Conservation (phyloP, 2,113 vertebrate genomes). For the Semicossyphus pulcher region DNA sequence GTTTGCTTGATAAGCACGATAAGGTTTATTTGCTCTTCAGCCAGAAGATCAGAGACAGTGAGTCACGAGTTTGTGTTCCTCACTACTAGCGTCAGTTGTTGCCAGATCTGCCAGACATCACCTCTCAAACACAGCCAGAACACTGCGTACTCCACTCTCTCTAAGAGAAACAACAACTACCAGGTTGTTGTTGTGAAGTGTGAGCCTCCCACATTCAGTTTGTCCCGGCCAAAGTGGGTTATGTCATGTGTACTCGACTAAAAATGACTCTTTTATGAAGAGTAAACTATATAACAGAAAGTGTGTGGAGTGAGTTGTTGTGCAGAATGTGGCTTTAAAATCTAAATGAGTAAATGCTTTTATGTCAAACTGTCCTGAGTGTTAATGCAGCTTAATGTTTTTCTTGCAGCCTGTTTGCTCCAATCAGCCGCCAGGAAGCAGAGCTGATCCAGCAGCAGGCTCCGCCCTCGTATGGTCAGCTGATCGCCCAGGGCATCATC, state of each 20-base stretch:
- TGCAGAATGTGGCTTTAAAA: too few relatives aligned
- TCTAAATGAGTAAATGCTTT: too few relatives aligned
- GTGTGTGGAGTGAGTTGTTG: too few relatives aligned
- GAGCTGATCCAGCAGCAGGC: slow-evolving; percentile 92
- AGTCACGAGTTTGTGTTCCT: slow-evolving; percentile 19
- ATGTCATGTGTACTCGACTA: neutral
- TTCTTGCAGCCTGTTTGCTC: slow-evolving; percentile 86
- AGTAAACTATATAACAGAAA: neutral
- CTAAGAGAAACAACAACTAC: neutral
- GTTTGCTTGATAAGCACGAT: too few relatives aligned
- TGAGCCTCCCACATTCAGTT: neutral
- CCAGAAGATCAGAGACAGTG: neutral
- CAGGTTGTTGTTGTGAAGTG: neutral
- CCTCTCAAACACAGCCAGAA: slow-evolving; percentile 8
- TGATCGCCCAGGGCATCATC: slow-evolving; percentile 92
- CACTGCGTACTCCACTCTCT: neutral
- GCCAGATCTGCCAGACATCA: slow-evolving; percentile 15
- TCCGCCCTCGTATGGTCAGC: slow-evolving; percentile 92
- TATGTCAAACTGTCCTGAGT: neutral
- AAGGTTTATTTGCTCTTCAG: too few relatives aligned
- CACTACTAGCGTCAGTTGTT: neutral
- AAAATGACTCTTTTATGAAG: neutral
- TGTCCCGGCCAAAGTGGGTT: neutral
- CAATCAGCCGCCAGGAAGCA: slow-evolving; percentile 89
- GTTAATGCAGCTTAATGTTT: neutral